Base-by-base conservation (phyloP, 2,113 vertebrate genomes). In the Nycticorax nycticorax region DNA sequence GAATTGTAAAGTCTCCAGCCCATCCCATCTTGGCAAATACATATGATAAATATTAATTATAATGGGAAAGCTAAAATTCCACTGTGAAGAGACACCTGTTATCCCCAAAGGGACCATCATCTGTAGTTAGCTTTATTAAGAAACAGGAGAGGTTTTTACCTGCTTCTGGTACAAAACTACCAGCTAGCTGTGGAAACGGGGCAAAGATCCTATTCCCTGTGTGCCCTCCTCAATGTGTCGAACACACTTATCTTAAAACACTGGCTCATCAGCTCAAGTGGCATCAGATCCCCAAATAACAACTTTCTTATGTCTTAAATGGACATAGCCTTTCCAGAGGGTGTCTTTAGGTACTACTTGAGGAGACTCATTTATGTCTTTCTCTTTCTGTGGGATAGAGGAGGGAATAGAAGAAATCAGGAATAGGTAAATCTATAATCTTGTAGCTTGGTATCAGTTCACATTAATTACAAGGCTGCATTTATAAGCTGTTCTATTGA, bases 401-500 rank as follows among this genome's bases (percentile, higher is more conserved):
- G 11, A 67, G 3, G 14, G 18, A 85, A 81, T 7, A 71, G n/a
- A 85, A 10, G 60, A 85, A 62, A 59, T 57, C 26, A 32, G 33
- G n/a, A 91, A 75, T 5, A 94, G 64, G 84, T 60, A 74, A 85
- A 87, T 71, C 91, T 89, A 20, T 78, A 89, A 81, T 74, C 18
- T 64, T 91, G 37, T 53, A 87, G 1, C 32, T 79, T 64, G 50
- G 8, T 93, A 76, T 93, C 74, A 52, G 73, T 67, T 92, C 78
- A 68, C 27, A 88, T 79, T 93, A 96, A 95, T 97, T 92, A 93
- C 67, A 85, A 89, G n/a, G 7, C 41, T 73, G n/a, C 81, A 37
- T 93, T 94, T 95, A 57, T 93, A 72, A 93, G 45, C 30, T n/a
- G 14, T 92, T 93, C 62, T 89, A 32, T 56, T 85, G 87, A 89